Evolutionary conservation across 2,797 vertebrate species (phyloP).

Genomic region (Siniperca obscura): DNA sequence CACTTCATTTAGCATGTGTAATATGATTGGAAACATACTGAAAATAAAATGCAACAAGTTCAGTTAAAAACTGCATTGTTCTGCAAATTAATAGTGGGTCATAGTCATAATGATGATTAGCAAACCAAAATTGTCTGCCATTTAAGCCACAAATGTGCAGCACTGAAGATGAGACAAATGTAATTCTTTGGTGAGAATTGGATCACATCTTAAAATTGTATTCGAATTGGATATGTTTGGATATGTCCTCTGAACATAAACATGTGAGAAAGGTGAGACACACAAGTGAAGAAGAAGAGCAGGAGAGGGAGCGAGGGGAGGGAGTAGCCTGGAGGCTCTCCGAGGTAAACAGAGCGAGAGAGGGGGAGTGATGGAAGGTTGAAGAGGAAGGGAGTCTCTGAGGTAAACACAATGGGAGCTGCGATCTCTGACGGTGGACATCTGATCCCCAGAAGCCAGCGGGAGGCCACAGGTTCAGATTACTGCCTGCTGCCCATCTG

Average conservation of each 20-base stretch:
- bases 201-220: constrained; percentile 2
- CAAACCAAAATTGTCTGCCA: not conserved
- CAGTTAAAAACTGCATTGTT: not conserved
- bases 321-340: constrained; percentile 23
- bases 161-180: not conserved
- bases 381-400: constrained; percentile 64
- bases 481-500: constrained; percentile 79
- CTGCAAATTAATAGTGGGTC: not conserved
- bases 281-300: constrained; percentile 62
- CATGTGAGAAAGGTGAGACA: constrained; percentile 66
- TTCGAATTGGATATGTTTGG: not conserved
- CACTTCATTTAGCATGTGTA: not conserved
- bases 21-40: not conserved
- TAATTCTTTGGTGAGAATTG: not conserved
- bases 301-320: constrained; percentile 13
- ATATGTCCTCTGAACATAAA: constrained; percentile 9
- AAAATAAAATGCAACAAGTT: not conserved
- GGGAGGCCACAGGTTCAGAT: constrained; percentile 74
- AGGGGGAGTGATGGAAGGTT: constrained; percentile 46
- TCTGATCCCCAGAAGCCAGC: constrained; percentile 75
- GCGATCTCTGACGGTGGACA: constrained; percentile 83
- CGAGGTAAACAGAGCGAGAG: constrained; percentile 62
- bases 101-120: not conserved
- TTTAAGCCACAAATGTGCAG: not conserved
- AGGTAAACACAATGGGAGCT: constrained; percentile 81